Evolutionary conservation across 2,797 vertebrate species (phyloP), one percentile per base, ranked within the genome.

Genomic region (Caiman crocodilus): DNA sequence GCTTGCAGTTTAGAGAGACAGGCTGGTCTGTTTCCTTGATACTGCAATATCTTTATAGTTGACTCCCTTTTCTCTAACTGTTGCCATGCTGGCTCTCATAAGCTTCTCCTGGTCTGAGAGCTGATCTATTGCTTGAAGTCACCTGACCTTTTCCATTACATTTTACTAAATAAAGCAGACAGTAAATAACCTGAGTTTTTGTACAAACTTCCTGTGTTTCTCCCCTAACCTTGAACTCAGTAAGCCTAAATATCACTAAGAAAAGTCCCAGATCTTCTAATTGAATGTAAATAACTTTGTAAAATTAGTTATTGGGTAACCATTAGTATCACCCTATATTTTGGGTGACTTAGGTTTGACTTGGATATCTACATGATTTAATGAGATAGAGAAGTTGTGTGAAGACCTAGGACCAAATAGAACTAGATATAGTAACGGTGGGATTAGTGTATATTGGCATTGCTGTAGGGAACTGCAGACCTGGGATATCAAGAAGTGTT

Each of bases 121-220:
- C 2, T 75, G 42, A 50, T 83, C 60, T 32, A 15, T 86, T 91
- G 20, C 55, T 86, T 90, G 71, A 79, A 0, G 1, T 83, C 69
- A 76, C 65, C 50, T 57, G 64, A 84, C 82, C 25, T 79, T 91
- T 90, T 76, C 21, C 12, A 73, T 94, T 91, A 25, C 88, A n/a
- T 89, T 91, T 90, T 95, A 88, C 81, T 92, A 95, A 97, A 95
- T 96, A 97, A 96, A 96, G n/a, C 35, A 91, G 35, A 83, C 90
- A 81, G 12, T 85, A 18, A 89, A 81, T 83, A 78, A 15, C 50
- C 35, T 90, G 61, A 90, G 50, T 90, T 91, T 91, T 92, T 42
- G 80, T 74, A 32, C n/a, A 92, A 84, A 65, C 26, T 94, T 17
- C 4, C 4, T 2, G 6, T 59, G 1, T 42, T 71, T 90, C 91